These are phyloP conservation scores for Nothocercus nigrocapillus DNA, from an alignment of 2,113 vertebrate genomes.

Conservation along the genomic window DNA sequence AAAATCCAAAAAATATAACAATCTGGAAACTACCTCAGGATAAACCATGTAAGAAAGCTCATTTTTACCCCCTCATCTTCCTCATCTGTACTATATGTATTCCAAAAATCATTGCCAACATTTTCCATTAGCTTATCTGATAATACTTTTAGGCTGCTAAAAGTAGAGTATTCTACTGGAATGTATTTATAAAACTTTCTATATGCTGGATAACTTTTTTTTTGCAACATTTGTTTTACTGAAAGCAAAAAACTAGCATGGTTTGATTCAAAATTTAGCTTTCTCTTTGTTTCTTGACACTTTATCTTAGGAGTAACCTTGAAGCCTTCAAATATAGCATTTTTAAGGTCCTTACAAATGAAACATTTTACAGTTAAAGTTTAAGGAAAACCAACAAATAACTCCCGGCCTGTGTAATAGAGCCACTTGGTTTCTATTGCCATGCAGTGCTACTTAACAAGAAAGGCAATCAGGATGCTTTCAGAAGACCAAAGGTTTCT, in stretches of 20 bases:
- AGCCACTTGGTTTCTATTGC: neutral
- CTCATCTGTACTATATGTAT: neutral
- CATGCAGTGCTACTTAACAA: neutral
- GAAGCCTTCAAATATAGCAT: neutral
- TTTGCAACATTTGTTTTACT: neutral
- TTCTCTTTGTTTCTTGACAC: neutral
- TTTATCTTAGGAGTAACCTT: neutral
- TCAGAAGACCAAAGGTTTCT: slow-evolving; percentile 39
- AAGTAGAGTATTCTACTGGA: neutral
- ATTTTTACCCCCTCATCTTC: neutral
- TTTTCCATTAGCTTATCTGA: neutral
- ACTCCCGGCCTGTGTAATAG: neutral
- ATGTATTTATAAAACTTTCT: neutral
- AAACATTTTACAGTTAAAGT: neutral
- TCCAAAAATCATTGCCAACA: neutral
- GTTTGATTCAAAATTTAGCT: neutral
- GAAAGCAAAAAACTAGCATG: neutral
- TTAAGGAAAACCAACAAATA: neutral
- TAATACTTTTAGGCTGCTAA: neutral
- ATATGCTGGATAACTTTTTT: neutral
- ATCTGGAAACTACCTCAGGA: neutral
- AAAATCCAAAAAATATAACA: neutral
- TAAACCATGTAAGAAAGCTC: neutral
- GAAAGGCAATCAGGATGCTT: neutral
- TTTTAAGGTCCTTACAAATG: neutral